Evolutionary conservation across 2,113 vertebrate genomes (phyloP), one percentile per base, ranked within the genome.

Genomic region (Halichoerus grypus): DNA sequence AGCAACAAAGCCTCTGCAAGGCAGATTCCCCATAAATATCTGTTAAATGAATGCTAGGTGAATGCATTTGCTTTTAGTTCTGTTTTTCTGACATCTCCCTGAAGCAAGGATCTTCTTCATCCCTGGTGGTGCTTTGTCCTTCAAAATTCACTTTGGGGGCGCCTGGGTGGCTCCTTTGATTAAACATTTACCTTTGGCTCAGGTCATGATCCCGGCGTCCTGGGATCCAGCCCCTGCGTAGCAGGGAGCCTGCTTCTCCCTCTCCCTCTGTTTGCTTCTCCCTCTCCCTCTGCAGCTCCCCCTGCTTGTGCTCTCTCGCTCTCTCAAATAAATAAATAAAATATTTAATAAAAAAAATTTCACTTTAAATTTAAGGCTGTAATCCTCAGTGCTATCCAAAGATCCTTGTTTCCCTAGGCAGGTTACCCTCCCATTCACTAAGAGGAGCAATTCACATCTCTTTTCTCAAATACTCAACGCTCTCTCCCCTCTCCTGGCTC

Each of bases 11-110:
- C 12, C 33, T 72, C 42, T 82, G 14, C 31, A 49, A 33, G 80
- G 57, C 22, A 69, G 42, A 87, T 28, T 63, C 33, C 31, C 2
- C 53, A 36, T 82, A 39, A 84, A 89, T 69, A 82, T 39, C 67
- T 89, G 31, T 92, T 81, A 92, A 77, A 49, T 92, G 49, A 67
- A 86, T 61, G 39, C 31, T 81, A 15, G 31, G n/a, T 85, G 33
- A 88, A 92, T 69, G 31, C 21, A 65, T 92, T 67, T 88, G 13
- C 57, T 83, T 90, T 84, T 79, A 42, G 59, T 36, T 88, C 87
- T 86, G 51, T 46, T 96, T 95, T 77, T 28, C 55, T 76, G 36
- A 83, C 7, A 51, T 46, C 55, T 80, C 33, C 88, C 53, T 92
- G 74, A 81, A 81, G 42, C 8, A 59, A 22, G 39, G n/a, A 1